Percentiles rank a stretch among this genome's conserved stretches.
Conservation (phyloP, 35 echinoderm and acorn worm species). For the Ophiothrix spiculata region DNA sequence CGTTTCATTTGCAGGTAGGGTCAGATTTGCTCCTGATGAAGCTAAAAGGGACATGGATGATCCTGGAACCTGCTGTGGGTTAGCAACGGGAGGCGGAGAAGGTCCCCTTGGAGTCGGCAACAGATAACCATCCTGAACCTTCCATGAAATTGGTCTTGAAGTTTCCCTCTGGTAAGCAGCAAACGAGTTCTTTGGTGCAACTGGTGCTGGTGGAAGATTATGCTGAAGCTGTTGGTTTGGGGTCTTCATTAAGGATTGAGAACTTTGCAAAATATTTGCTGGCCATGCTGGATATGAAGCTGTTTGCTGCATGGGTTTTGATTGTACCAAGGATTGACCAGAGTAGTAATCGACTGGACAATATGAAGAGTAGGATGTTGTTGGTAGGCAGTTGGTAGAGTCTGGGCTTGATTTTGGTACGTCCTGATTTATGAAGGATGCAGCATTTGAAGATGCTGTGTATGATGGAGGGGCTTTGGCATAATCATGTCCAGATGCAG, state of each 20-base stretch:
- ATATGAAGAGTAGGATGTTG: too few relatives aligned
- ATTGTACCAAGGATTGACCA: not conserved
- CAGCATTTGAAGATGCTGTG: not conserved
- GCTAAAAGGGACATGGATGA: not conserved
- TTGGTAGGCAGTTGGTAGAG: too few relatives aligned
- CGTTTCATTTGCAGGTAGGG: not conserved
- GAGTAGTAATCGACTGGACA: not conserved
- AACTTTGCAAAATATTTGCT: not conserved
- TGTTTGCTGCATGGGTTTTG: not conserved
- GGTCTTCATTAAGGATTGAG: not conserved
- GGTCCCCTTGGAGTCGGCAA: not conserved
- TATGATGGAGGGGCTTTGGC: not conserved
- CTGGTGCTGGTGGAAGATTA: not conserved
- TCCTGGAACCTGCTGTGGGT: not conserved
- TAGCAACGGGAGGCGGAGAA: not conserved
- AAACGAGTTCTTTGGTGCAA: too few relatives aligned
- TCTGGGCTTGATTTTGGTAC: too few relatives aligned
- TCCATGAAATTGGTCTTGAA: not conserved
- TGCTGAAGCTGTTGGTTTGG: not conserved
- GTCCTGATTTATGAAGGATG: not conserved
- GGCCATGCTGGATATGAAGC: not conserved
- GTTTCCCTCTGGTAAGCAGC: not conserved
- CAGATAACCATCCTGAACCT: not conserved
- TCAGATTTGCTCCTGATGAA: not conserved
- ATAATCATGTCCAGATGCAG: conserved; percentile 1